Base-by-base conservation (phyloP, 2,113 vertebrate genomes). In the Caracal caracal region DNA sequence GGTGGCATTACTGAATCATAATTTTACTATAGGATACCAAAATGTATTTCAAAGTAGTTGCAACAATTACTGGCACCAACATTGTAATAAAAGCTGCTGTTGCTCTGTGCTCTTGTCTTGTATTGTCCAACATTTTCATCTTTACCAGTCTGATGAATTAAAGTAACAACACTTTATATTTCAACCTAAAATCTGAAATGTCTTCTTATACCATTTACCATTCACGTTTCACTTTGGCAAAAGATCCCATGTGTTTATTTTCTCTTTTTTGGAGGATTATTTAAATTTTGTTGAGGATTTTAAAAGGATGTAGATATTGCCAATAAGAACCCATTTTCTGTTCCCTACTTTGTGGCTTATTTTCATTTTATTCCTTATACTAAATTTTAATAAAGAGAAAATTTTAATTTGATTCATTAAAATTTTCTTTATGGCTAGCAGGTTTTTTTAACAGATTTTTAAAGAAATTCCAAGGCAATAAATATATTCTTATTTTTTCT, bases 361-460 rank as follows among this genome's bases (percentile, higher is more conserved):
- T 43, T 93, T 47, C 53, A 70, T 28, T 85, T 93, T 16, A 70
- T 51, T 61, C 11, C 7, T 80, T 73, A 37, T 84, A 16, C 5
- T 84, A 7, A 40, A 88, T 93, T 81, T 90, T 91, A 95, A 91
- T 83, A 33, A 28, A 87, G 17, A 66, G 6, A 86, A 94, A 65
- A 43, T 53, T 93, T 92, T 63, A 71, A 70, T 47, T 68, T 95
- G 66, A 76, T 78, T 93, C 33, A 86, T 93, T 24, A 37, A 82
- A 40, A 63, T 76, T 76, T 86, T 87, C 37, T 47, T 84, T 30
- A 43, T 82, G 51, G 7, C 7, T 80, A 28, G 33, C 26, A 79
- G 37, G 40, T 49, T 82, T 81, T 47, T 71, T 37, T 1, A 4
- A 6, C 47, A 43, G n/a, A 43, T 85, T 85, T 80, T 88, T 53